These are phyloP conservation scores for Drosophila sordidula DNA, from an alignment of 2,888 invertebrate species.

Conservation along the genomic window DNA sequence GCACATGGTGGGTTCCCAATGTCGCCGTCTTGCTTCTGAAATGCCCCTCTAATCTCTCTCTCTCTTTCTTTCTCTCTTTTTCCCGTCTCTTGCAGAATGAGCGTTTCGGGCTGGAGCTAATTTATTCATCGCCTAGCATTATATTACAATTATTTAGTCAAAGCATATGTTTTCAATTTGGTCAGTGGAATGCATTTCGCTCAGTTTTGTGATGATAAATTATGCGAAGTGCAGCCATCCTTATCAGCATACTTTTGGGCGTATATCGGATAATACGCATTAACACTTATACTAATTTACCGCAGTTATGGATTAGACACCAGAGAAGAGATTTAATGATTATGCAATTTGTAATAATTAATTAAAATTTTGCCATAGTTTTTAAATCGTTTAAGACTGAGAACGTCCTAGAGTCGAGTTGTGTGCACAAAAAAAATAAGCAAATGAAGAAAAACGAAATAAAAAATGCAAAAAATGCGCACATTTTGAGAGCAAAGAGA, in stretches of 20 bases:
- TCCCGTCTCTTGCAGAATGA: conserved; percentile 66
- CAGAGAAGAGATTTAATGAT: conserved; percentile 70
- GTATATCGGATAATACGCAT: conserved; percentile 29
- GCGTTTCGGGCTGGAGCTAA: conserved; percentile 52
- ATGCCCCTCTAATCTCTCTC: background rate
- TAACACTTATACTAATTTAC: conserved; percentile 52
- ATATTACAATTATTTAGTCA: conserved; percentile 70
- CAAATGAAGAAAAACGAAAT: conserved; percentile 41
- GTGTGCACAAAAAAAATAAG: conserved; percentile 55
- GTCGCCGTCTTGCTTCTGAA: background rate
- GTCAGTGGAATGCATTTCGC: conserved; percentile 71
- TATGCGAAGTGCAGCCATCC: conserved; percentile 70
- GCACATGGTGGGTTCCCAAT: conserved; percentile 76
- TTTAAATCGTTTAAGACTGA: conserved; percentile 85
- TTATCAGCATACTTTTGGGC: conserved; percentile 57
- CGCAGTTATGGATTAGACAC: conserved; percentile 49
- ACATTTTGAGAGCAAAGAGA: conserved; percentile 40
- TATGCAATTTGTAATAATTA: conserved; percentile 77
- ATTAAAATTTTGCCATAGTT: conserved; percentile 83
- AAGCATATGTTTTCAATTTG: conserved; percentile 50
- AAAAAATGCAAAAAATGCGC: conserved; percentile 35
- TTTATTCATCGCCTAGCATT: conserved; percentile 69
- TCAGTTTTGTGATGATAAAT: conserved; percentile 73
- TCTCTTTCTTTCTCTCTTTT: background rate
- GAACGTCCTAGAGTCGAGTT: conserved; percentile 83